Conservation (phyloP, 2,113 vertebrate genomes). For the Tragelaphus scriptus region DNA sequence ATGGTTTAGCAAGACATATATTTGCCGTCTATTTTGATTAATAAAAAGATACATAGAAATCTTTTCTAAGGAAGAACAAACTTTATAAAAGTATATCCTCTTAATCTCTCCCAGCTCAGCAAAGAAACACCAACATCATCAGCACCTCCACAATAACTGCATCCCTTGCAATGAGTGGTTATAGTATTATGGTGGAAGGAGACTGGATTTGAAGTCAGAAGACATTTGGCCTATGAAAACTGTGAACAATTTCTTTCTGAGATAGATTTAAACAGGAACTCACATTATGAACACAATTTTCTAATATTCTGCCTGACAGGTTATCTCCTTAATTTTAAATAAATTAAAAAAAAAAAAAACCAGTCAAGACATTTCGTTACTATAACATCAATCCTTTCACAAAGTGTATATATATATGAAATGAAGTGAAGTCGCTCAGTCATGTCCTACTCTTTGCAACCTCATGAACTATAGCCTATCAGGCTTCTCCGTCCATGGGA, state of each 20-base stretch:
- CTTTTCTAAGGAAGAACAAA: not conserved
- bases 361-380: not conserved
- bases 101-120: not conserved
- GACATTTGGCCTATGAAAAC: not conserved
- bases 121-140: not conserved
- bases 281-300: not conserved
- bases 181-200: not conserved
- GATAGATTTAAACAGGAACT: not conserved
- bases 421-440: too few relatives aligned
- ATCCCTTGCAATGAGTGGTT: not conserved
- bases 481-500: too few relatives aligned
- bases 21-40: not conserved
- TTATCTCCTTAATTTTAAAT: not conserved
- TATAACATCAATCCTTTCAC: not conserved
- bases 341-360: not conserved
- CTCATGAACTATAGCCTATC: too few relatives aligned
- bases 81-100: not conserved
- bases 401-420: not conserved
- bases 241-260: not conserved
- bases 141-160: not conserved
- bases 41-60: not conserved
- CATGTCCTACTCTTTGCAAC: too few relatives aligned
- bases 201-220: not conserved
- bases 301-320: not conserved
- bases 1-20: not conserved